Base-by-base conservation (phyloP, 2,888 invertebrate species). In the Pimpla rufipes region DNA sequence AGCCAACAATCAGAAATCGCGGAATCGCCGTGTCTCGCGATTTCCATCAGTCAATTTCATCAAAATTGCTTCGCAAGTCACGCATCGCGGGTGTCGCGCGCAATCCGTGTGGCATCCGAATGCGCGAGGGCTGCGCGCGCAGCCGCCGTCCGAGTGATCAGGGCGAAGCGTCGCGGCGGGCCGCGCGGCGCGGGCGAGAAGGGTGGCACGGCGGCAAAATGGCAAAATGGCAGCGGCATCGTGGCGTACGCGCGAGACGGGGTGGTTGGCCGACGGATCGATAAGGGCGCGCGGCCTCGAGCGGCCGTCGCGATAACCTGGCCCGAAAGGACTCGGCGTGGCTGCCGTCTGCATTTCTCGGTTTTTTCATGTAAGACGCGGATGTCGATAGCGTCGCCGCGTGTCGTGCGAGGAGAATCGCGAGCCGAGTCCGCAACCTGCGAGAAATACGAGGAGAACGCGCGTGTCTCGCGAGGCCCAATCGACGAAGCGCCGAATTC, bases 241-340 rank as follows among this genome's bases (percentile, higher is more conserved):
- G 82, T 70, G 78, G 83, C 45, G 64, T 11, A 40, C 79, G 86
- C 77, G 77, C 82, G 66, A 77, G 76, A 59, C 85, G 87, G 81
- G 86, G 82, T 77, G 85, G 85, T 85, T 87, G 84, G 87, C 85
- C 84, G 85, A 68, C 85, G 90, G 90, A 90, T 90, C 90, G 90
- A 90, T 90, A 89, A 82, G 77, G 77, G 75, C 84, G 85, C 85
- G 83, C 81, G 81, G 75, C 78, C 85, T 81, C 84, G 71, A 78
- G 78, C 70, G 79, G 52, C 73, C 79, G 82, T 78, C 79, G 73
- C 78, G 84, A 79, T 85, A 86, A 79, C 83, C 81, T 71, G 79
- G 78, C 79, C 80, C 80, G 74, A 74, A 76, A 80, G 73, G 55
- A 37, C 55, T 62, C 40, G 35, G 2, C 40, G 68, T 29, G 52